Percentiles rank a stretch among this genome's conserved stretches.
These are phyloP conservation scores for Leptinotarsa juncta DNA, from an alignment of 2,888 invertebrate genomes.

Conservation along the genomic window DNA sequence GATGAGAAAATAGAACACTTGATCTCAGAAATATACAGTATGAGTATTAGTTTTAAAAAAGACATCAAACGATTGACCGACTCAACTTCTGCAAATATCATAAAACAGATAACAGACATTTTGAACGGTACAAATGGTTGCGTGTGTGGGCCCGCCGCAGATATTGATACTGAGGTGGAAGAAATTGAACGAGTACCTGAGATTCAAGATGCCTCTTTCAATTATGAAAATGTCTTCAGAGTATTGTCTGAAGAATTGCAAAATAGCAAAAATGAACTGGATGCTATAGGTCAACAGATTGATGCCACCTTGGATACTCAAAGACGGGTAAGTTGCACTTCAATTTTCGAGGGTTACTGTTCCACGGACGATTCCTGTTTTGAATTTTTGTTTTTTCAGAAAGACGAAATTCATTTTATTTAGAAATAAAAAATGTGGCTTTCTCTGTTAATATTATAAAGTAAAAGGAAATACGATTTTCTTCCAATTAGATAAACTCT, in stretches of 20 bases:
- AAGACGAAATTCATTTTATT: too few species aligned
- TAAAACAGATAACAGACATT: constrained; percentile 24
- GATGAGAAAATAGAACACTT: constrained; percentile 26
- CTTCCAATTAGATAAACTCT: too few species aligned
- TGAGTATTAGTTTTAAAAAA: constrained; percentile 8
- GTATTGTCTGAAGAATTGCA: constrained; percentile 33
- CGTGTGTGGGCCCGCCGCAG: background rate
- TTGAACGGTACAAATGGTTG: background rate
- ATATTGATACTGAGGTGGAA: background rate
- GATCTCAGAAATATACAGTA: constrained; percentile 26
- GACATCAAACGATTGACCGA: constrained; percentile 26
- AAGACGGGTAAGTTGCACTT: constrained; percentile 31
- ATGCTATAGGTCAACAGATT: constrained; percentile 30
- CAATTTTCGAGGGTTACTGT: too few species aligned
- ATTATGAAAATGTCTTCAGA: constrained; percentile 30
- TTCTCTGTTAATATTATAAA: too few species aligned
- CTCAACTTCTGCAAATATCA: constrained; percentile 25
- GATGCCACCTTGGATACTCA: constrained; percentile 20
- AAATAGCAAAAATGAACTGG: constrained; percentile 27
- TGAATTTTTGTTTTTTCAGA: too few species aligned
- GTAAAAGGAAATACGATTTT: too few species aligned
- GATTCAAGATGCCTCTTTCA: constrained; percentile 15
- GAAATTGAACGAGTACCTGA: too few species aligned
- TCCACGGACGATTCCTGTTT: too few species aligned
- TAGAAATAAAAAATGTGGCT: too few species aligned